A percentile compares a stretch with the other conserved stretches of the same genome.
phyloP scores from a whole-genome alignment of 2,797 vertebrate genomes.

The Sylvia borin region DNA sequence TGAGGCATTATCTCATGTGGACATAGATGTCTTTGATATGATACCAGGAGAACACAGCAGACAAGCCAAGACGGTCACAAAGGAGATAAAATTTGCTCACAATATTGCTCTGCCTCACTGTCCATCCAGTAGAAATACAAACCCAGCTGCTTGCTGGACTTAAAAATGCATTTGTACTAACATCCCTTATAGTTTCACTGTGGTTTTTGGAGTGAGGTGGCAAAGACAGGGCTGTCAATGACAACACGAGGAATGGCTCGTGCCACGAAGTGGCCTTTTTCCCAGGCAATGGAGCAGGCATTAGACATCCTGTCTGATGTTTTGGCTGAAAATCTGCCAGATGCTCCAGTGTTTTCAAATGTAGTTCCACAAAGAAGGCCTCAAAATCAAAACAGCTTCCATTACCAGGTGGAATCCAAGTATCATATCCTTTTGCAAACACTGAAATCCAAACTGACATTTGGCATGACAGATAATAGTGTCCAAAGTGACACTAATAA shows the following conservation, averaged over 20 bases:
- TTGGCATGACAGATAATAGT: background rate
- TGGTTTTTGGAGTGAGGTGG: background rate
- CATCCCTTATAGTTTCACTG: background rate
- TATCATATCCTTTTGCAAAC: background rate
- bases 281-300: background rate
- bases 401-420: background rate
- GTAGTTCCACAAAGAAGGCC: background rate
- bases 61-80: background rate
- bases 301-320: background rate
- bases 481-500: background rate
- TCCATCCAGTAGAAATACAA: background rate
- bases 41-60: background rate
- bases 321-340: background rate
- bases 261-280: background rate
- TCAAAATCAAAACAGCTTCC: background rate
- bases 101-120: background rate
- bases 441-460: background rate
- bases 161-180: background rate
- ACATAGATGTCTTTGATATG: background rate
- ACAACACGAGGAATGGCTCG: fast-evolving
- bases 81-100: background rate
- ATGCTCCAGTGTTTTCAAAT: background rate
- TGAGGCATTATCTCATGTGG: background rate
- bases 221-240: background rate
- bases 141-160: fast-evolving